A percentile compares a stretch with the other conserved stretches of the same genome.
Conservation (phyloP, 2,888 invertebrate species). For the Unio pictorum region DNA sequence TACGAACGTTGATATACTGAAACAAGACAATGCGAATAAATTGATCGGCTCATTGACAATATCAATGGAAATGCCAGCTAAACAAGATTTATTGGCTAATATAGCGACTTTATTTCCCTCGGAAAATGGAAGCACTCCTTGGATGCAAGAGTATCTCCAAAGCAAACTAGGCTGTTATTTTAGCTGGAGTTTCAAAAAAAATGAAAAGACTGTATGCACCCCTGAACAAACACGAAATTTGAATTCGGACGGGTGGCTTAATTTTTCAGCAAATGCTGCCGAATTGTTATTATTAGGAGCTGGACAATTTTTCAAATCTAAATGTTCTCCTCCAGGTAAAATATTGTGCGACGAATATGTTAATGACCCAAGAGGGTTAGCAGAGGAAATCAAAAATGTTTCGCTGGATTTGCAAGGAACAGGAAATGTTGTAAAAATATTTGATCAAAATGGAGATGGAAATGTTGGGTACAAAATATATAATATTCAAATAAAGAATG, state of each 20-base stretch:
- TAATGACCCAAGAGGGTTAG: not conserved
- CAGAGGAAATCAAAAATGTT: constrained; percentile 2
- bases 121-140: constrained; percentile 7
- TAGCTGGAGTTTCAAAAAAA: constrained; percentile 14
- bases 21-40: not conserved
- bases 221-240: not conserved
- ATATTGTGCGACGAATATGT: constrained; percentile 8
- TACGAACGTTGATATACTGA: constrained; percentile 1
- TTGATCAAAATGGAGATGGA: constrained; percentile 22
- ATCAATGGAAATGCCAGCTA: constrained; percentile 9
- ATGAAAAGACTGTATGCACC: not conserved
- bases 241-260: constrained; percentile 11
- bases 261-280: constrained; percentile 15
- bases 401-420: constrained; percentile 6
- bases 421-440: constrained; percentile 1
- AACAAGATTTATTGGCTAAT: constrained; percentile 6
- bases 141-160: constrained; percentile 8
- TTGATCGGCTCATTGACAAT: constrained; percentile 9
- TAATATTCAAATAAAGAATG: constrained; percentile 1
- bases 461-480: constrained; percentile 21
- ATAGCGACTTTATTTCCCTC: not conserved
- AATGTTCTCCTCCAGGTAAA: constrained; percentile 7
- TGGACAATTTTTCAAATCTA: constrained; percentile 7
- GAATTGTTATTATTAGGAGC: constrained; percentile 10
- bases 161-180: constrained; percentile 10